Evolutionary conservation across 2,797 vertebrate genomes (phyloP).

Genomic region (Gymnopithys bicolor): DNA sequence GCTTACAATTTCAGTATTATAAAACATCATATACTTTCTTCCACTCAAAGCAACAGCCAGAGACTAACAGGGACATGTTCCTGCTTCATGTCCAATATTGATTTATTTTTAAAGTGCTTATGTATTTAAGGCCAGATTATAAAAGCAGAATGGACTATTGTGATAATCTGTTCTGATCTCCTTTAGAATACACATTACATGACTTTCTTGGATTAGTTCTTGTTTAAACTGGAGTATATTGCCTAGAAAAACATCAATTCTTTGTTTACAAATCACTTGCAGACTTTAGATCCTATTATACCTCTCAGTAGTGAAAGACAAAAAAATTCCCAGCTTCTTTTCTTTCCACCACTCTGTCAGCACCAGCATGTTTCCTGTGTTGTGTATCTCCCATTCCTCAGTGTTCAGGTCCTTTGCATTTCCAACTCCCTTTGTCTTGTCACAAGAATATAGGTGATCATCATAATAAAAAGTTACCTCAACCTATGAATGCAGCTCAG

Average conservation of each 20-base stretch:
- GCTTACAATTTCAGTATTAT: neutral
- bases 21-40: neutral
- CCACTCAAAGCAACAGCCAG: neutral
- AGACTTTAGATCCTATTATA: slow-evolving; percentile 33
- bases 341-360: neutral
- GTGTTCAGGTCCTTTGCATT: neutral
- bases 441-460: neutral
- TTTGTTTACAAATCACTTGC: slow-evolving; percentile 42
- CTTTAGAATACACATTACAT: slow-evolving; percentile 54
- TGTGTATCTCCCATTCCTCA: neutral
- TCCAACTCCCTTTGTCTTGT: neutral
- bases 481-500: neutral
- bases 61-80: neutral
- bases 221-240: slow-evolving; percentile 42
- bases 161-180: slow-evolving; percentile 64
- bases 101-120: slow-evolving; percentile 53
- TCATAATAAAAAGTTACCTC: neutral
- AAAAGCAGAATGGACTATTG: slow-evolving; percentile 28
- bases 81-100: slow-evolving; percentile 2
- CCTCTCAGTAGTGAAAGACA: neutral
- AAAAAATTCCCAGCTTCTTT: neutral
- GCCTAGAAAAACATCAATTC: slow-evolving; percentile 12
- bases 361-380: neutral
- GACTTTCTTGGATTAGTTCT: slow-evolving; percentile 51
- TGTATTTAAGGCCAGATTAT: slow-evolving; percentile 36